These are phyloP conservation scores for Drosophila pectinifera DNA, from an alignment of 1,140 invertebrate species.

Conservation along the genomic window DNA sequence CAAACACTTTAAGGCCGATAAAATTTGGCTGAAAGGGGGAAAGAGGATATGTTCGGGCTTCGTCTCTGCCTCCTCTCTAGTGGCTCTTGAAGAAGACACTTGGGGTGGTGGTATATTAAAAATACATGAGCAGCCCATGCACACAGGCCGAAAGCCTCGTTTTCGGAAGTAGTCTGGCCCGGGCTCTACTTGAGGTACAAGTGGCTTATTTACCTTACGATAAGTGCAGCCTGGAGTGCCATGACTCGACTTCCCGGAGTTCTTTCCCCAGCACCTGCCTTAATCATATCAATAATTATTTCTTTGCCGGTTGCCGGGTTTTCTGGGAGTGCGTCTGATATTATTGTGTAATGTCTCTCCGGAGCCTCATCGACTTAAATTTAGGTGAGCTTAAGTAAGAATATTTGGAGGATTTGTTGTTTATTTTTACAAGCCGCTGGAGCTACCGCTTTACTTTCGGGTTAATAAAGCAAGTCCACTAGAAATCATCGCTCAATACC, in stretches of 20 bases:
- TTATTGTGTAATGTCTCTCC: slow-evolving; percentile 53
- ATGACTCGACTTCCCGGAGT: slow-evolving; percentile 53
- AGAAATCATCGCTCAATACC: slow-evolving; percentile 52
- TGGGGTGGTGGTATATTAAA: slow-evolving; percentile 78
- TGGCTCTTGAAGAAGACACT: slow-evolving; percentile 65
- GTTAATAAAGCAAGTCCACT: not conserved
- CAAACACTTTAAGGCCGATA: slow-evolving; percentile 74
- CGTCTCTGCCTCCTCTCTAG: slow-evolving; percentile 10
- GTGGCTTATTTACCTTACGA: slow-evolving; percentile 81
- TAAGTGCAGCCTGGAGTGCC: slow-evolving; percentile 79
- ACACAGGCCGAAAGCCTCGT: not conserved
- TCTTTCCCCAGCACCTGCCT: not conserved
- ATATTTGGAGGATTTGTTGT: slow-evolving; percentile 20
- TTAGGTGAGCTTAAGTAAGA: slow-evolving; percentile 15
- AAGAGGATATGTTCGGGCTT: slow-evolving; percentile 37
- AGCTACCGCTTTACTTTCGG: slow-evolving; percentile 32
- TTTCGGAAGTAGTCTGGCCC: slow-evolving; percentile 30
- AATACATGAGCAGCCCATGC: slow-evolving; percentile 68
- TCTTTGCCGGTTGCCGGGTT: slow-evolving; percentile 48
- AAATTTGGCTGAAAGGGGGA: slow-evolving; percentile 65
- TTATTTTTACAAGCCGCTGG: slow-evolving; percentile 39
- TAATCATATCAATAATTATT: slow-evolving; percentile 81
- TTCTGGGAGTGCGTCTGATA: slow-evolving; percentile 15
- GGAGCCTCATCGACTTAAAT: slow-evolving; percentile 64
- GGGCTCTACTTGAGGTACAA: slow-evolving; percentile 73